Evolutionary conservation across 2,888 invertebrate genomes (phyloP), one percentile per base, ranked within the genome.

Genomic region (Drosophila falleni): DNA sequence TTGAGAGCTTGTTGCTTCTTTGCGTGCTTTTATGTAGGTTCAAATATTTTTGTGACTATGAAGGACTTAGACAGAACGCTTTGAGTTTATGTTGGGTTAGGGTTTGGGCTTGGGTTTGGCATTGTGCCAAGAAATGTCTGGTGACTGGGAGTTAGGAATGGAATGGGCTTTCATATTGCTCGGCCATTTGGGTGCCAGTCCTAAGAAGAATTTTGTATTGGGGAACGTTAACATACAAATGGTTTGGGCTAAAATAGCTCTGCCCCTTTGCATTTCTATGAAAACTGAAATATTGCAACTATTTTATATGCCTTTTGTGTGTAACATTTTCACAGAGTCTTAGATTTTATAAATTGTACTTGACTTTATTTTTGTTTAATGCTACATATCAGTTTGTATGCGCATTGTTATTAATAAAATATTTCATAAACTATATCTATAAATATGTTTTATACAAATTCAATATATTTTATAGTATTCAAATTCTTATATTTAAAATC

Each of bases 41-140:
- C 42, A 84, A 87, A 79, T 84, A 87, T 87, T 82, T 71, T 65
- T 68, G 62, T 61, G 69, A 78, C 67, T 78, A 51, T 54, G 13
- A 10, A 58, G 37, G 11, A 23, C 15, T 19, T 42, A 6, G 39
- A 5, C 55, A 41, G 59, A 61, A 67, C 29, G 75, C 71, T 67
- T 71, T 54, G 42, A 39, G 47, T 50, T 47, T n/a, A n/a, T n/a
- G n/a, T n/a, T n/a, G n/a, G n/a, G n/a, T n/a, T 5, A 13, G 19
- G 29, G 13, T 11, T 54, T 19, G 6, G 16, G 39, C 31, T 29
- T 11, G 42, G 19, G 31, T 5, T 37, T 23, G 51, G 37, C 62
- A 42, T 5, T 9, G 16, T 15, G 31, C 39, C 67, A 61, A 62
- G 68, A 63, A 60, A 78, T 54, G 58, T 62, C 55, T 46, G 42